Percentiles rank a stretch among this genome's conserved stretches.
Evolutionary conservation across 2,797 vertebrate genomes (phyloP).

Genomic region (Muraenolepis orangiensis): DNA sequence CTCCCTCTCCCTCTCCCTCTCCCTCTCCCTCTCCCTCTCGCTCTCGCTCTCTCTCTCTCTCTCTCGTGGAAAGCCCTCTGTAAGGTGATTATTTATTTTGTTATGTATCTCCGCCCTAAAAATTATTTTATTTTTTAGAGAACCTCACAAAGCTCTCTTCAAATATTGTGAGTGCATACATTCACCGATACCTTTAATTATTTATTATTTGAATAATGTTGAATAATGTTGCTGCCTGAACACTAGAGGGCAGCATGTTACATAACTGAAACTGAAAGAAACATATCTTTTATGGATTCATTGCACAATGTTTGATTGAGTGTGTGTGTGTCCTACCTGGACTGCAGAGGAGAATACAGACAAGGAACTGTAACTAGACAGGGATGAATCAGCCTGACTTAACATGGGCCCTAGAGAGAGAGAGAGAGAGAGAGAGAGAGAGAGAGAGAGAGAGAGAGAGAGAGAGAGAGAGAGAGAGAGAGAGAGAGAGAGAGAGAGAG

Average conservation of each 20-base stretch:
- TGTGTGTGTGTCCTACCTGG: slow-evolving; percentile 60
- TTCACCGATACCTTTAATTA: background rate
- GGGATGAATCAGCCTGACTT: slow-evolving; percentile 77
- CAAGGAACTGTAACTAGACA: slow-evolving; percentile 78
- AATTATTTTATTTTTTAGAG: no score
- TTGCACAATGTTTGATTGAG: background rate
- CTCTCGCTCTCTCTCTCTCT: no score
- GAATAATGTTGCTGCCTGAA: background rate
- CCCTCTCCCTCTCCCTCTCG: no score
- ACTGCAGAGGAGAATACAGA: slow-evolving; percentile 77
- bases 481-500: no score
- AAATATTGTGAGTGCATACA: background rate
- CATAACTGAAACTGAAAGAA: background rate
- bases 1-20: no score
- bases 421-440: slow-evolving; percentile 15
- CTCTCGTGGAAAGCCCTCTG: no score
- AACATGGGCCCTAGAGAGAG: slow-evolving; percentile 77
- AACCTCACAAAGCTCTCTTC: no score
- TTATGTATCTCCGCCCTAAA: no score
- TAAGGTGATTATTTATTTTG: no score
- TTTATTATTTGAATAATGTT: background rate
- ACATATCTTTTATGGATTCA: background rate
- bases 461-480: no score
- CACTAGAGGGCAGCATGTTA: background rate
- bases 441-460: slow-evolving; percentile 1